phyloP scores from a whole-genome alignment of 2,888 invertebrate genomes.

The Trichopoda pennipes region DNA sequence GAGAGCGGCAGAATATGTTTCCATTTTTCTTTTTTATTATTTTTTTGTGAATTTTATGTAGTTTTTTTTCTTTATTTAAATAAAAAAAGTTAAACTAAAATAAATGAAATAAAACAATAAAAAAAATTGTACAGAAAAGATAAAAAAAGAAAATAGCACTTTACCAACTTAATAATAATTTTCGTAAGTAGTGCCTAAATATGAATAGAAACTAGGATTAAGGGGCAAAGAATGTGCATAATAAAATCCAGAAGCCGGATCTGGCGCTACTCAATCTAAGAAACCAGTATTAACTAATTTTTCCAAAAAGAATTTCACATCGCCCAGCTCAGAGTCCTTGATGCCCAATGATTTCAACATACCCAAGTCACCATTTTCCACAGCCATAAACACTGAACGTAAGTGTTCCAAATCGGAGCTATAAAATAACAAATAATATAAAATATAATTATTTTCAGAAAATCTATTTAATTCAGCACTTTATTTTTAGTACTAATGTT shows the following conservation, averaged over 20 bases:
- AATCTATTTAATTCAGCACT: no score
- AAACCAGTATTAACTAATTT: constrained; percentile 97
- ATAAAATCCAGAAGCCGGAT: constrained; percentile 88
- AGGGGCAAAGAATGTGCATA: constrained; percentile 85
- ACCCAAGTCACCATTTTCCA: constrained; percentile 96
- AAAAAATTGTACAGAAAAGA: neutral
- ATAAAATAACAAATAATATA: constrained; percentile 78
- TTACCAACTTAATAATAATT: constrained; percentile 78
- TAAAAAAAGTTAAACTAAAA: neutral
- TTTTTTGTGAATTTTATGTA: constrained; percentile 33
- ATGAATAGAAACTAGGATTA: constrained; percentile 88
- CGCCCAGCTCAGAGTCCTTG: constrained; percentile 96
- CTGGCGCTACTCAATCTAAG: constrained; percentile 92
- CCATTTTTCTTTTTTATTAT: neutral
- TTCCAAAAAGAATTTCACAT: constrained; percentile 97
- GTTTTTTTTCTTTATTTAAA: constrained; percentile 13
- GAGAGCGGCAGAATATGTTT: constrained; percentile 65
- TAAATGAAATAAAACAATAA: neutral
- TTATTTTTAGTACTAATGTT: no score
- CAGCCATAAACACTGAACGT: constrained; percentile 96
- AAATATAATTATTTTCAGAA: neutral
- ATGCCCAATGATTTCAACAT: constrained; percentile 96
- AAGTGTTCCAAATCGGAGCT: constrained; percentile 94
- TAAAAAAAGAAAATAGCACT: neutral
- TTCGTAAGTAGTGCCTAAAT: constrained; percentile 83